Base-by-base conservation (phyloP, 53 echinoderm and acorn worm genomes). In the Echinometra lucunter region DNA sequence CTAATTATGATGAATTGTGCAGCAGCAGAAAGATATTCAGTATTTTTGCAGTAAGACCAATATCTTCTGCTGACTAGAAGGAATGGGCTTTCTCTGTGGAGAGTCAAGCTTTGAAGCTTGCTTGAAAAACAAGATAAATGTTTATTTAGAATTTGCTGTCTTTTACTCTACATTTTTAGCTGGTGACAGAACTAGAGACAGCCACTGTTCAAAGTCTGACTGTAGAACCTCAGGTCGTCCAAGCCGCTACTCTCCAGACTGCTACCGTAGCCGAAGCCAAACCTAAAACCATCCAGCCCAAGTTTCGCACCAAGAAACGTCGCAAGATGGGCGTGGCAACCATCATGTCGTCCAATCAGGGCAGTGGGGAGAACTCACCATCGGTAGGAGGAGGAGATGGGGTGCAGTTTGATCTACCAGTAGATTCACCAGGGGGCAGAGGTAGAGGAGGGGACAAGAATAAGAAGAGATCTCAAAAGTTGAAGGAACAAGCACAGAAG, bases 401-500 rank as follows among this genome's bases (percentile, higher is more conserved):
- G 18, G 95, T 94, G 44, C 96, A 94, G 63, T 94, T 92, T 67
- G 96, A 96, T 19, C 92, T 96, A 45, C 88, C 83, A 56, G 80
- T 74, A 18, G 96, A 96, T 40, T 88, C 95, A 19, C 92, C 96
- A 19, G 92, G 87, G 4, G 96, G 96, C 35, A 94, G 91, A 58
- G 92, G 94, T 8, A 92, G 92, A 92, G 82, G 85, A 82, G 96
- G 88, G 44, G 95, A 95, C 58, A 95, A 96, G 89, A 75, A 72
- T 56, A 95, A 97, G 95, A 96, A 96, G 94, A 88, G 92, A 23
- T 96, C 96, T 16, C 96, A 98, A 94, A 98, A 98, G 95, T 93
- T 97, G 89, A 97, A 96, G 87, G 98, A 98, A 57, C 97, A 98
- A 91, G 95, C 96, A 40, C 92, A 95, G 89, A 98, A 97, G 95